Percentiles rank a stretch among this genome's conserved stretches.
Evolutionary conservation across 2,113 vertebrate species (phyloP).

Genomic region (Ammodytes marinus): DNA sequence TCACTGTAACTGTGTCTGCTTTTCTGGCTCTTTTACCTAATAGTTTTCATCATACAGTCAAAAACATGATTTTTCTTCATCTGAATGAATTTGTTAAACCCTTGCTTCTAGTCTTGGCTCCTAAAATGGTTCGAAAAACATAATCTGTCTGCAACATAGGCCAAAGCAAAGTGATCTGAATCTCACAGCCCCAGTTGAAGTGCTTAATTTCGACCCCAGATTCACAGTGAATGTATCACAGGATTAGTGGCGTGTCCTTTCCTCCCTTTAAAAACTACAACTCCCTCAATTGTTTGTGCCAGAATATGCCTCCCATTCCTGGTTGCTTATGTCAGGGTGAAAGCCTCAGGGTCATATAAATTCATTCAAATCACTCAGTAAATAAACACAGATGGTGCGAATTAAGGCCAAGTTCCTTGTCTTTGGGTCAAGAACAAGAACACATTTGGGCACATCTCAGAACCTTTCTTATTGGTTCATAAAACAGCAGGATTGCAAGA

Average conservation of each 20-base stretch:
- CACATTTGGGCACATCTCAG: not conserved
- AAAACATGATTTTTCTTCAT: not conserved
- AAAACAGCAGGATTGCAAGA: not conserved
- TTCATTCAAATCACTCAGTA: conserved; percentile 7
- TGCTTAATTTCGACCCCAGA: not conserved
- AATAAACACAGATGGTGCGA: conserved; percentile 42
- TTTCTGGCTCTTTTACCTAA: not conserved
- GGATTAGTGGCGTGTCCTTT: conserved; percentile 4
- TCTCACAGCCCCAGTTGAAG: not conserved
- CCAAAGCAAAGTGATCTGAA: not conserved
- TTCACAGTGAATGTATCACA: not conserved
- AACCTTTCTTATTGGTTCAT: not conserved
- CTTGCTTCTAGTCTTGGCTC: not conserved
- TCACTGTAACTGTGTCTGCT: not conserved
- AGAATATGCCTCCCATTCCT: conserved; percentile 67
- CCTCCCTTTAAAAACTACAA: conserved; percentile 13
- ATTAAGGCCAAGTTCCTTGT: not conserved
- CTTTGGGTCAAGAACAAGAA: not conserved
- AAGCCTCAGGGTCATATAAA: not conserved
- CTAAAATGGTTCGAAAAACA: conserved; percentile 3
- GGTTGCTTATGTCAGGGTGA: conserved; percentile 63
- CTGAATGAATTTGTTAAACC: not conserved
- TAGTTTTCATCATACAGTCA: not conserved
- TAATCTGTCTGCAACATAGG: conserved; percentile 7
- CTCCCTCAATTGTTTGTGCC: conserved; percentile 50